Conservation (phyloP, 1,140 invertebrate genomes). For the Danaus plexippus region DNA sequence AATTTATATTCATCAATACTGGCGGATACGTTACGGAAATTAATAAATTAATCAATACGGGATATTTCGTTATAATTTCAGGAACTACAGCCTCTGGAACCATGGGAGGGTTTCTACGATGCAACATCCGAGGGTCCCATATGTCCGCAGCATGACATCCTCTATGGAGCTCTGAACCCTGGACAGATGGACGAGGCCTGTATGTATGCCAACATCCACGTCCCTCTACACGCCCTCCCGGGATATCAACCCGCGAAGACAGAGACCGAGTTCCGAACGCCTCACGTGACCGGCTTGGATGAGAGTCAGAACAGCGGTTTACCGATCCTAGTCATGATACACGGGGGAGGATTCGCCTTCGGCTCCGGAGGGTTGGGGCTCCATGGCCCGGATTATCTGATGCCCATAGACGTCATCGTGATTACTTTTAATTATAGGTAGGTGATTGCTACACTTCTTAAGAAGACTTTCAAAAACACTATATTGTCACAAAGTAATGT, state of each 20-base stretch:
- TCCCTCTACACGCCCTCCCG: constrained; percentile 35
- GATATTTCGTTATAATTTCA: constrained; percentile 32
- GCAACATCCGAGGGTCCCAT: constrained; percentile 71
- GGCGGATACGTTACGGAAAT: constrained; percentile 2
- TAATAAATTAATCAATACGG: background rate
- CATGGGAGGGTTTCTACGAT: constrained; percentile 72
- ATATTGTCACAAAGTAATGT: too few relatives aligned
- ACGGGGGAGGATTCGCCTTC: constrained; percentile 80
- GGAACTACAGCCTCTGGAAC: constrained; percentile 72
- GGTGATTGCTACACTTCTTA: background rate
- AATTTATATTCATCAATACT: too few relatives aligned
- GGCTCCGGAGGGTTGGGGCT: constrained; percentile 72
- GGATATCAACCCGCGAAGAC: constrained; percentile 3
- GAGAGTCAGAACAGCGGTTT: constrained; percentile 47
- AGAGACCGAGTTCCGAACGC: constrained; percentile 13
- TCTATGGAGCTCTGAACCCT: constrained; percentile 34
- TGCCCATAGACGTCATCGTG: constrained; percentile 76
- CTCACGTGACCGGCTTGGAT: constrained; percentile 10
- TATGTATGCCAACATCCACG: constrained; percentile 50
- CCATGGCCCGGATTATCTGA: constrained; percentile 76
- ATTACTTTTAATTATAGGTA: constrained; percentile 79
- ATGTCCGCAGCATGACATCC: constrained; percentile 63
- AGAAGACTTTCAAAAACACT: too few relatives aligned
- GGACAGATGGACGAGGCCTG: constrained; percentile 44
- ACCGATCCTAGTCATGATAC: constrained; percentile 78